phyloP scores from a whole-genome alignment of 1,140 invertebrate genomes.

The Neodiprion fabricii region DNA sequence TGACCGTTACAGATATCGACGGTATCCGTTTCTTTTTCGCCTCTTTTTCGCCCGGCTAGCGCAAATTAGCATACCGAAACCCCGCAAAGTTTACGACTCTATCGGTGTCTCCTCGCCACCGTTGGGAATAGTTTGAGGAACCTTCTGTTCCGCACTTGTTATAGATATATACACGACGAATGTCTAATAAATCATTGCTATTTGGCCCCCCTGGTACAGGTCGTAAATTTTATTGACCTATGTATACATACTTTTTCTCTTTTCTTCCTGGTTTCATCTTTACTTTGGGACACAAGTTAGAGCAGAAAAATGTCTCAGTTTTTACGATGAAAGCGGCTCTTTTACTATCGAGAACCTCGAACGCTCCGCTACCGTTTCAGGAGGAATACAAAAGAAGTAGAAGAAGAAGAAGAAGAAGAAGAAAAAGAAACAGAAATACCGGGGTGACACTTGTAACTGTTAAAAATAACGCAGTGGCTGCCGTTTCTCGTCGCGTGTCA shows the following conservation, averaged over 20 bases:
- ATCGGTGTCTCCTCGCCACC: neutral
- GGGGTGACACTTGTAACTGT: too few relatives aligned
- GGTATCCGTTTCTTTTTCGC: neutral
- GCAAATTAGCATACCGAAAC: neutral
- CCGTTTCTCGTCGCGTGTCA: too few relatives aligned
- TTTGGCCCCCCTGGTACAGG: neutral
- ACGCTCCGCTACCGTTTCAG: neutral
- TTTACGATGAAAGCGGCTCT: neutral
- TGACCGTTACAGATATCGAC: neutral
- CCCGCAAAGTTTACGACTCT: neutral
- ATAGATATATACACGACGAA: neutral
- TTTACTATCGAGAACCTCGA: neutral
- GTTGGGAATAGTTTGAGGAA: too few relatives aligned
- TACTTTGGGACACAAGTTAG: neutral
- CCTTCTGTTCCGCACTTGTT: too few relatives aligned
- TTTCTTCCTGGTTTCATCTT: too few relatives aligned
- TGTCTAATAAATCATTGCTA: neutral
- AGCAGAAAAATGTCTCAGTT: constrained; percentile 2
- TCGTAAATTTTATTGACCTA: neutral
- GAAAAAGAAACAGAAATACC: neutral
- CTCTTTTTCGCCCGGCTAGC: neutral
- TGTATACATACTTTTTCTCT: too few relatives aligned
- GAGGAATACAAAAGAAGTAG: neutral
- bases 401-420: constrained; percentile 3
- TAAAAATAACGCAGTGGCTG: too few relatives aligned